Evolutionary conservation across 2,888 invertebrate species (phyloP), one percentile per base, ranked within the genome.

Genomic region (Troides aeacus): DNA sequence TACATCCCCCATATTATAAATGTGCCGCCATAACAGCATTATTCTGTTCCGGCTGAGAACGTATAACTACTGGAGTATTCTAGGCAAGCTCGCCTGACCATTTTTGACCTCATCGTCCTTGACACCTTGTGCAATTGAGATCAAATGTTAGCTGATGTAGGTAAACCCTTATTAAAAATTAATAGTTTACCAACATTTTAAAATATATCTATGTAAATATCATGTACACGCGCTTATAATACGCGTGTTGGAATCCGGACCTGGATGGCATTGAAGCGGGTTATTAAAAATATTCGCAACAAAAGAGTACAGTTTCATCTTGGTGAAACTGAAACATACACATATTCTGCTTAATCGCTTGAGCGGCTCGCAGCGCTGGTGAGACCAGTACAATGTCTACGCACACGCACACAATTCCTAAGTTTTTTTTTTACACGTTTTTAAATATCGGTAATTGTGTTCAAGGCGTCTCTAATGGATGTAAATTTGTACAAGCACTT

Each of bases 331-430:
- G 2, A 7, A 15, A 42, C 23, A 62, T 53, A 62, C 50, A 66
- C 10, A 67, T 67, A 46, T 57, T 57, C 42, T 57, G 23, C 24
- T 62, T 50, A 50, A 61, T 42, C 62, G 68, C 58, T 30, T 50
- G 58, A 68, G 21, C 46, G 68, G 46, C 30, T 30, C 1, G 8
- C 24, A 30, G 57, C 57, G 24, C 21, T 56, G 10, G 23, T 24
- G 6, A 17, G 12, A 62, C 18, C 39, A 23, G 53, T 62, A 18
- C 39, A 30, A 53, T 36, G 57, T 62, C n/a, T 39, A 46, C 59
- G 36, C 36, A 24, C 50, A 30, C 46, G 46, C n/a, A 50, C 58
- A 63, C 46, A 24, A 64, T 68, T 60, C 59, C 53, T 50, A 21
- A 68, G 50, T 4, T 57, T 64, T 64, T 23, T 23, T 30, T 60